Conservation (phyloP, 2,797 vertebrate genomes). For the Serranus cabrilla region DNA sequence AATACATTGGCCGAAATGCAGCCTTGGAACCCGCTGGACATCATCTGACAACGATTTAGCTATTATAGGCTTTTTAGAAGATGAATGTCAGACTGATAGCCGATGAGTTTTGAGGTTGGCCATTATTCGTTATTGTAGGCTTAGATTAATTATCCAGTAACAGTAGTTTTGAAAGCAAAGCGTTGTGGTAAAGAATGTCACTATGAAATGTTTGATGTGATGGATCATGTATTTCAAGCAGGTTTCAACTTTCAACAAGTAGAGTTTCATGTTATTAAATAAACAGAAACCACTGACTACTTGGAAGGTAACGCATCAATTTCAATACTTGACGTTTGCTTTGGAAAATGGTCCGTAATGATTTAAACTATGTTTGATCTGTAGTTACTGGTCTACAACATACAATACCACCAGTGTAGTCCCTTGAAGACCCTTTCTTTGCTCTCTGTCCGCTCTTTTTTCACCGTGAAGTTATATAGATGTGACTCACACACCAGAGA, state of each 20-base stretch:
- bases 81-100: too few relatives aligned
- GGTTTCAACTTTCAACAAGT: slow-evolving; percentile 17
- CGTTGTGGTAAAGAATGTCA: neutral
- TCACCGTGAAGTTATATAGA: neutral
- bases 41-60: too few relatives aligned
- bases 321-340: slow-evolving; percentile 19
- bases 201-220: slow-evolving; percentile 10
- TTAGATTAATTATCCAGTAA: neutral
- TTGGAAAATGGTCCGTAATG: slow-evolving; percentile 20
- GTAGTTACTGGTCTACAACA: slow-evolving; percentile 19
- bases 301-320: slow-evolving; percentile 28
- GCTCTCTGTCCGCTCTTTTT: slow-evolving; percentile 2
- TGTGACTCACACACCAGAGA: slow-evolving; percentile 41
- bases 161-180: slow-evolving; percentile 2
- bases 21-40: too few relatives aligned
- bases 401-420: slow-evolving; percentile 20
- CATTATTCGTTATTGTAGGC: neutral
- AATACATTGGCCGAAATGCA: too few relatives aligned
- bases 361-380: slow-evolving; percentile 22
- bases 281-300: slow-evolving; percentile 11
- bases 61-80: too few relatives aligned
- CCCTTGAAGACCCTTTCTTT: neutral
- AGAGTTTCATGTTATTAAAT: slow-evolving; percentile 28
- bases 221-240: slow-evolving; percentile 23
- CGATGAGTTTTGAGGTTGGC: too few relatives aligned